Conservation (phyloP, 2,888 invertebrate genomes). For the Ferrisia virgata region DNA sequence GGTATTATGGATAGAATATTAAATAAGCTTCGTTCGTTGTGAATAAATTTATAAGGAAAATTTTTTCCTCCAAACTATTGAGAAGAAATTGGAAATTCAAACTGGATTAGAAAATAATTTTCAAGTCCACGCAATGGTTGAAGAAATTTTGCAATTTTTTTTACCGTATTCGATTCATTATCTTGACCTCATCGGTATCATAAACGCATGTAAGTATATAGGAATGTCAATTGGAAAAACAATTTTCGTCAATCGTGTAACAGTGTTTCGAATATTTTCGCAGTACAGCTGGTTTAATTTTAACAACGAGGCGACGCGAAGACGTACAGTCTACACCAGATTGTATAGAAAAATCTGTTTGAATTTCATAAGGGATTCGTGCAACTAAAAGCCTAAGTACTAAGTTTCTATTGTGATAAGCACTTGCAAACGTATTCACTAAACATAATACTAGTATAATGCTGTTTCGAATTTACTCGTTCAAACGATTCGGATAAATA, state of each 20-base stretch:
- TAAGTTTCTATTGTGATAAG: conserved; percentile 2
- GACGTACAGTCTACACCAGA: no score
- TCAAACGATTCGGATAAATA: conserved; percentile 36
- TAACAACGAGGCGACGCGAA: not conserved
- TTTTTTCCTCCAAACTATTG: not conserved
- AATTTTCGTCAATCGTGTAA: not conserved
- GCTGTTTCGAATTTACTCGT: conserved; percentile 32
- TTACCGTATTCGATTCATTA: not conserved
- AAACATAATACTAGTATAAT: conserved; percentile 33
- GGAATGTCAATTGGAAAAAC: not conserved
- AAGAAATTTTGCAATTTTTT: not conserved
- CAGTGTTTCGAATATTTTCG: conserved; percentile 5
- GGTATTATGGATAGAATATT: no score
- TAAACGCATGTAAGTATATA: no score
- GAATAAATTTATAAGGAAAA: not conserved
- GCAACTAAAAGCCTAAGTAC: conserved; percentile 14
- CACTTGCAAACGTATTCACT: conserved; percentile 29
- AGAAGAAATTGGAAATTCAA: not conserved
- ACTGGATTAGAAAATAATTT: not conserved
- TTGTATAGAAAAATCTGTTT: conserved; percentile 25
- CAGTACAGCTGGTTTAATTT: conserved; percentile 14
- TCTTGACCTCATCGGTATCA: not conserved
- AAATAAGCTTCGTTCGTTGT: not conserved
- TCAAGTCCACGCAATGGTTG: not conserved
- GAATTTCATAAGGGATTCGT: conserved; percentile 23